Base-by-base conservation (phyloP, 92 coral and sea anemone species). In the Galaxea fascicularis region DNA sequence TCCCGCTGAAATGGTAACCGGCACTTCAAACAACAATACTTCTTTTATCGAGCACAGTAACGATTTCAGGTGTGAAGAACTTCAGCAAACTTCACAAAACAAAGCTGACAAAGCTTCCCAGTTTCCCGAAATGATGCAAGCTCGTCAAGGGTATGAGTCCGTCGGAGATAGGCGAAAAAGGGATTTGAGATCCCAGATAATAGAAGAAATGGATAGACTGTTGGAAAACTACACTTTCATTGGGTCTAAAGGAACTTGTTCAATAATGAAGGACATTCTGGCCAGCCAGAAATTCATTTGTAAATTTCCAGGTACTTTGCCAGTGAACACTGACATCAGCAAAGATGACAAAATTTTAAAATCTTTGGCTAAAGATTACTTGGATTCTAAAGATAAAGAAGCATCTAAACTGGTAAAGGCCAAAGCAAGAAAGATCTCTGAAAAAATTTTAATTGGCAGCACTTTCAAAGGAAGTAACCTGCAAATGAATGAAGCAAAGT, bases 91-190 rank as follows among this genome's bases (percentile, higher is more conserved):
- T n/a, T n/a, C n/a, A n/a, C n/a, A n/a, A n/a, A n/a, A n/a, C 41
- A 56, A 60, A 28, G 12, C 8, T 63, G 85, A 80, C 75, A 80
- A 80, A 80, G 85, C 85, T 22, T 80, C 76, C 47, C 85, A 80
- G 44, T 65, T 80, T 39, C 85, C 77, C 14, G 76, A 80, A 30
- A 67, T 13, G 51, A 46, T 13, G n/a, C n/a, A n/a, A n/a, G n/a
- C n/a, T n/a, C n/a, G n/a, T n/a, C n/a, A n/a, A n/a, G n/a, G n/a
- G n/a, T n/a, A n/a, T n/a, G n/a, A n/a, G n/a, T n/a, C n/a, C n/a
- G n/a, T n/a, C n/a, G n/a, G n/a, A n/a, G n/a, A n/a, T n/a, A n/a
- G n/a, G 12, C 51, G 51, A 46, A 46, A 8, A 46, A 8, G 51
- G 7, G 0, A 46, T 0, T 8, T 46, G 7, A 51, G 74, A n/a